A percentile compares a stretch with the other conserved stretches of the same genome.
These are phyloP conservation scores for Hozukius guyotensis DNA, from an alignment of 2,797 vertebrate species.

Conservation along the genomic window DNA sequence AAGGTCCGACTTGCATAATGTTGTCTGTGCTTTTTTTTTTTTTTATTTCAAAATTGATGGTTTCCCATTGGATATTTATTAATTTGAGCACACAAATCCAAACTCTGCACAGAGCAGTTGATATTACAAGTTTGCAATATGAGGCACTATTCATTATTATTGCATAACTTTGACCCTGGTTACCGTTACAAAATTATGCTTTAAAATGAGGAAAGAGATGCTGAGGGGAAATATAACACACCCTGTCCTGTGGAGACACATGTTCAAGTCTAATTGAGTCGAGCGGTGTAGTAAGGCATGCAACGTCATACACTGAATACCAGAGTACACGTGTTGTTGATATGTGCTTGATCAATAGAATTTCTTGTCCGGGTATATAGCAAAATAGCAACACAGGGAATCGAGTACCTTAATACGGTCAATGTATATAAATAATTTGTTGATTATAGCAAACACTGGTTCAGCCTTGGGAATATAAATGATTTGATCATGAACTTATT, in stretches of 20 bases:
- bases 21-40: conserved; percentile 72
- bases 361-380: conserved; percentile 55
- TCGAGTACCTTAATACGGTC: conserved; percentile 67
- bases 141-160: conserved; percentile 89
- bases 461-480: conserved; percentile 70
- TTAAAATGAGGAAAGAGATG: conserved; percentile 82
- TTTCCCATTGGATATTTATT: conserved; percentile 60
- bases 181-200: conserved; percentile 89
- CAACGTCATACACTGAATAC: conserved; percentile 60
- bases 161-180: conserved; percentile 92
- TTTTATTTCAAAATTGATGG: conserved; percentile 12
- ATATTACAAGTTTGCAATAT: conserved; percentile 77
- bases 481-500: conserved; percentile 60
- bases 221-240: conserved; percentile 72
- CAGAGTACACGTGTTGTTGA: conserved; percentile 60
- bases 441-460: conserved; percentile 73
- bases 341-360: conserved; percentile 66
- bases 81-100: conserved; percentile 65
- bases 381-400: conserved; percentile 64
- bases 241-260: conserved; percentile 68
- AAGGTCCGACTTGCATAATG: conserved; percentile 80
- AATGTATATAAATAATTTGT: conserved; percentile 67
- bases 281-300: conserved; percentile 74
- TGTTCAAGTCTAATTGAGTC: conserved; percentile 69
- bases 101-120: conserved; percentile 58